These are phyloP conservation scores for Otolemur crassicaudatus DNA, from an alignment of 2,797 vertebrate species.

Conservation along the genomic window DNA sequence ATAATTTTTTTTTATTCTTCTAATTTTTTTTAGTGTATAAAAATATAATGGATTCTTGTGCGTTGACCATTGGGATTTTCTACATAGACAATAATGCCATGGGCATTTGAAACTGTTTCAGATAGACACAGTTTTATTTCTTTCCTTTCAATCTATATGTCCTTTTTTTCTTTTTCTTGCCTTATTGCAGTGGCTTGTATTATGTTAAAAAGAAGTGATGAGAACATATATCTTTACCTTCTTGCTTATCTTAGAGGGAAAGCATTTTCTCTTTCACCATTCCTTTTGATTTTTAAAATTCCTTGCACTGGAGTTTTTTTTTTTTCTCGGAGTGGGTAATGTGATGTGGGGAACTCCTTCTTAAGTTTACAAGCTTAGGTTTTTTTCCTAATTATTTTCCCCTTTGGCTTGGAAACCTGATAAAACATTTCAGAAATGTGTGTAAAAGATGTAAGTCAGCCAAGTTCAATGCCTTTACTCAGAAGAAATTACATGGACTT, in stretches of 20 bases:
- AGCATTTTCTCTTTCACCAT: neutral
- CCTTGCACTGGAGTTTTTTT: neutral
- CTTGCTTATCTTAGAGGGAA: neutral
- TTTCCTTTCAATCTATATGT: neutral
- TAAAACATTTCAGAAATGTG: neutral
- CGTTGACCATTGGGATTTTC: neutral
- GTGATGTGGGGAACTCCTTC: neutral
- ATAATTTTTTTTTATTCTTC: neutral
- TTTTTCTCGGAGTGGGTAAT: neutral
- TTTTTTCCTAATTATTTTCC: conserved; percentile 6
- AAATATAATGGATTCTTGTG: neutral
- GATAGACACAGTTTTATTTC: neutral
- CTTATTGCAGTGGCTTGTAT: neutral
- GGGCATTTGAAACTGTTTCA: neutral
- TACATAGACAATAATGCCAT: neutral
- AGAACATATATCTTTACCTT: neutral
- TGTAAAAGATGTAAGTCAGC: neutral
- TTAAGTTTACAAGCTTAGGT: neutral
- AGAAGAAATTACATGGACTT: neutral
- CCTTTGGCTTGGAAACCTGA: neutral
- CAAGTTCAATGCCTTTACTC: neutral
- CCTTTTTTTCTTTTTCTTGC: neutral
- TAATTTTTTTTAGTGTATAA: neutral
- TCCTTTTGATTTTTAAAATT: conserved; percentile 1
- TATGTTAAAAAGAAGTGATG: neutral